Percentiles rank a stretch among this genome's conserved stretches.
Evolutionary conservation across 2,797 vertebrate species (phyloP).

Genomic region (Catharus ustulatus): DNA sequence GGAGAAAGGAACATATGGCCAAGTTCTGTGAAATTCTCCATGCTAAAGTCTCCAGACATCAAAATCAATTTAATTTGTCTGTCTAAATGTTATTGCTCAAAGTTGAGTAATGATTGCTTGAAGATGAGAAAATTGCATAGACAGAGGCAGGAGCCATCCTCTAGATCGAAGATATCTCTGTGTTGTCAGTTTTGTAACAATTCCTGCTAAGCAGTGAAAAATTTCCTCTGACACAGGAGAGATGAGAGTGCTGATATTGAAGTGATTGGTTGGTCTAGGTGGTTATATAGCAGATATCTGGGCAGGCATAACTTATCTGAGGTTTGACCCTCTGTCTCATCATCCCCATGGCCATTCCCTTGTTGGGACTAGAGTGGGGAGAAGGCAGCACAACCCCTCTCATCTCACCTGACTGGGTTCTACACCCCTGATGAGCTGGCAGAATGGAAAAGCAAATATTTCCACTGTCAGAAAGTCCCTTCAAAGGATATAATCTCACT

Average conservation of each 20-base stretch:
- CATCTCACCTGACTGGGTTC: not conserved
- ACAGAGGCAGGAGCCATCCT: not conserved
- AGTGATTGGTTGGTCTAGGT: not conserved
- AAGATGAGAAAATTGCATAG: not conserved
- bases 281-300: not conserved
- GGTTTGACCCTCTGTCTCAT: not conserved
- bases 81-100: not conserved
- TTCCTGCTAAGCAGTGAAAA: not conserved
- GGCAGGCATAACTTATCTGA: not conserved
- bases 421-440: rapidly evolving
- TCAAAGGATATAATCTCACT: not conserved
- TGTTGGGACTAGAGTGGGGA: rapidly evolving
- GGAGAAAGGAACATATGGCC: not conserved
- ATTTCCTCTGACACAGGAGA: not conserved
- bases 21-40: not conserved
- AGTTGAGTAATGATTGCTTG: not conserved
- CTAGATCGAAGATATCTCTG: not conserved
- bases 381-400: rapidly evolving
- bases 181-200: not conserved
- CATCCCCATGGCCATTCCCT: rapidly evolving
- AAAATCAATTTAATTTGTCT: slow-evolving; percentile 29
- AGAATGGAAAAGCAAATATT: not conserved
- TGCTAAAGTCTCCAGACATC: not conserved
- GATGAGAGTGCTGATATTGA: not conserved
- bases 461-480: not conserved